Evolutionary conservation across 2,888 invertebrate species (phyloP), one percentile per base, ranked within the genome.

Genomic region (Linnaemya tessellans): DNA sequence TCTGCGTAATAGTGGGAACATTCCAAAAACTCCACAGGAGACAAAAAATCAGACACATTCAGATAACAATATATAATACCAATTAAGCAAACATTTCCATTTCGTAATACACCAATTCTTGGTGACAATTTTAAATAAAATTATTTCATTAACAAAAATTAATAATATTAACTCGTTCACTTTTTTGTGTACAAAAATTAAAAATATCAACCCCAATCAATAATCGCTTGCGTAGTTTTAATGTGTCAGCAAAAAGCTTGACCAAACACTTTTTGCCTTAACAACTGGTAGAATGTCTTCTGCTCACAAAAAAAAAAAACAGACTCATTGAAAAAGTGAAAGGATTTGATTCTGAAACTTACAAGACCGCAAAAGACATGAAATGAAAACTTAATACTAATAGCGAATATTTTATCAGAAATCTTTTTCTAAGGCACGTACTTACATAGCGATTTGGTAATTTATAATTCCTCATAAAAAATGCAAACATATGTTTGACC

Each of bases 281-380:
- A 68, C 20, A 62, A 35, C 13, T 25, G 5, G 38, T 73, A 46
- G 56, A 73, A 73, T 73, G 80, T 79, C 78, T 70, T 68, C 70
- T 60, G 68, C 70, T 43, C 7, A 46, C 18, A 30, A 60, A 75
- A 75, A 77, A 56, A 8, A 15, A 56, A 41, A 7, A 54, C 25
- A 51, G 18, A 79, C 38, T 41, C 10, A 9, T 4, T 9, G 35
- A 77, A 84, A 84, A 84, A 81, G 84, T 81, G 84, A 84, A 84
- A 84, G 84, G 84, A 84, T 64, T 64, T 38, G 43, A 78, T 84
- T 81, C 73, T 78, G 10, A 54, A 20, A 18, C 7, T n/a, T 18
- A 62, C 20, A 3, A 25, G 54, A 71, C 71, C 9, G 1, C 54
- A 73, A 58, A 70, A 77, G 73, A 73, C 62, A 67, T 68, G 71